Evolutionary conservation across 2,797 vertebrate genomes (phyloP), one percentile per base, ranked within the genome.

Genomic region (Catostomus latipinnis): DNA sequence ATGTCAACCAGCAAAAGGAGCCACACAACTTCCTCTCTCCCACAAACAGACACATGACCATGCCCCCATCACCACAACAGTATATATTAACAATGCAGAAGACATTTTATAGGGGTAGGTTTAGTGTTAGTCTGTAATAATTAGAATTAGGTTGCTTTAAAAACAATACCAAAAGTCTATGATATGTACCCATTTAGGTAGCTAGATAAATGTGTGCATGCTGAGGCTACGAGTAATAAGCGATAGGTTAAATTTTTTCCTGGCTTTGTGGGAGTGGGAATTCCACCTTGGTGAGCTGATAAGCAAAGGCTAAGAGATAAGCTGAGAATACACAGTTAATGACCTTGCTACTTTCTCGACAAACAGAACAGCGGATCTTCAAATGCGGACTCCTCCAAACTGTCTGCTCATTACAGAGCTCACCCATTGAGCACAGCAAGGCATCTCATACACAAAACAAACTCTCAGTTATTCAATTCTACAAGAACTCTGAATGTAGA

Each of bases 261-360:
- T 72, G 46, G 18, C 71, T 67, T 70, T 61, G 80, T 81, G 58
- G 65, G 54, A 82, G 62, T 71, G 50, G 53, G 76, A 85, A 89
- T 84, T 86, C 84, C 74, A 71, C 14, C n/a, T 8, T 14, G 68
- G 8, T 72, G 71, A 82, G 83, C 60, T 85, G 88, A 90, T 86
- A 86, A 88, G 53, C 12, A 14, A 48, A 76, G 67, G 34, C 49
- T 63, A 14, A 75, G 56, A 63, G 73, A 81, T 43, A 48, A 61
- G 46, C 6, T 67, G 71, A 54, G 46, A 73, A 5, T 69, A 58
- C 63, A 63, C 61, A 80, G 69, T 84, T 54, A 76, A 49, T 78
- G 69, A 88, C 84, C 62, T 75, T 82, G 48, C 49, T 69, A 56
- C 72, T 10, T 22, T 60, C 65, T 60, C 78, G 85, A 82, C 60